A percentile compares a stretch with the other conserved stretches of the same genome.
phyloP scores from a whole-genome alignment of 2,888 invertebrate species.

The Ophonus ardosiacus region DNA sequence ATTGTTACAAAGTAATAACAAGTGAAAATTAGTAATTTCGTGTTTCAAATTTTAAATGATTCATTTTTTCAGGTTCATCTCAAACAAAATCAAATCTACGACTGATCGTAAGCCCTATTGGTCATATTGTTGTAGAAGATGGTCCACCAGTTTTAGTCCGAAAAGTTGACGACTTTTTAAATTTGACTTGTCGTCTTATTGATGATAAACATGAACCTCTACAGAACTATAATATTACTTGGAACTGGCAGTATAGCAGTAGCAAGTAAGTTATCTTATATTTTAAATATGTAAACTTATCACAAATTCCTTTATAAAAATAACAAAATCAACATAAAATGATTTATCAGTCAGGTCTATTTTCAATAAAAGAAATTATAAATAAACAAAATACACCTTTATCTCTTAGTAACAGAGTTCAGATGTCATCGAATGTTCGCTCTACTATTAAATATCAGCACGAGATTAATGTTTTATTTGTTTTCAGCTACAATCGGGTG shows the following conservation, averaged over 20 bases:
- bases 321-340: neutral
- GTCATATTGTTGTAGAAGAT: conserved; percentile 43
- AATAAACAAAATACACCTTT: conserved; percentile 47
- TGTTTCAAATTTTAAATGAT: neutral
- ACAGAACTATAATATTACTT: conserved; percentile 59
- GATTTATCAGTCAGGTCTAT: conserved; percentile 7
- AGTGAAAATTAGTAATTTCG: neutral
- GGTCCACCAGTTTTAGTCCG: conserved; percentile 66
- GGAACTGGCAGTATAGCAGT: conserved; percentile 62
- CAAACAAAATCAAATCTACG: conserved; percentile 40
- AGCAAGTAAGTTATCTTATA: conserved; percentile 50
- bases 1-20: neutral
- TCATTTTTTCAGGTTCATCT: conserved; percentile 40
- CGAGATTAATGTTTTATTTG: conserved; percentile 33
- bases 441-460: neutral
- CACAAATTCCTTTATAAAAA: neutral
- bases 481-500: conserved; percentile 56
- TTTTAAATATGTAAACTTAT: neutral
- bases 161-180: conserved; percentile 70
- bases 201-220: conserved; percentile 66
- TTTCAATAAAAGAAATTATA: conserved; percentile 16
- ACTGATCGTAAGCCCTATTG: conserved; percentile 52
- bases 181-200: conserved; percentile 69
- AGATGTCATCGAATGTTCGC: conserved; percentile 41
- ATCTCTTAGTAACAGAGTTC: conserved; percentile 37